Conservation (phyloP, 2,797 vertebrate genomes). For the Sebastes glaucus region DNA sequence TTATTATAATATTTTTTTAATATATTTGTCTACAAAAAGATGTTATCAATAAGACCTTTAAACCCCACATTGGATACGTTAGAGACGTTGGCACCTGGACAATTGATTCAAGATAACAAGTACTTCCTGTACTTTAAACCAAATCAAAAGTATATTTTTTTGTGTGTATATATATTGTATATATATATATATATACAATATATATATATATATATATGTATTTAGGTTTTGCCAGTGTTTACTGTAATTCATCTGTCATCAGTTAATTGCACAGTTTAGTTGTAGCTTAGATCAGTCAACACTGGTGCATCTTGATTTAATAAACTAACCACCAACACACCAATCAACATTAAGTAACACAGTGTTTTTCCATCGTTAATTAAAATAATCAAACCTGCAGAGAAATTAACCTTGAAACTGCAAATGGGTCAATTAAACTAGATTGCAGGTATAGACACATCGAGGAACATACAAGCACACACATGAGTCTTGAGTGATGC, state of each 20-base stretch:
- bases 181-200: too few relatives aligned
- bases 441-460: not conserved
- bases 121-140: not conserved
- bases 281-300: not conserved
- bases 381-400: not conserved
- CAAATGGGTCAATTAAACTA: constrained; percentile 6
- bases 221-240: not conserved
- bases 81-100: not conserved
- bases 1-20: too few relatives aligned
- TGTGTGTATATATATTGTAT: too few relatives aligned
- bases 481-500: not conserved
- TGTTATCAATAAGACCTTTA: too few relatives aligned
- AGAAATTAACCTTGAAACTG: constrained; percentile 10
- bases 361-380: not conserved
- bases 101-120: not conserved
- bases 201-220: not conserved
- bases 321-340: not conserved
- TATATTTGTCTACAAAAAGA: too few relatives aligned
- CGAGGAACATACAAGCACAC: not conserved
- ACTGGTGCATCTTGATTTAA: not conserved
- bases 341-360: not conserved
- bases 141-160: not conserved
- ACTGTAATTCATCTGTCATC: not conserved
- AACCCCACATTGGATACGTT: not conserved
- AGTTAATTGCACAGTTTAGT: not conserved